phyloP scores from a whole-genome alignment of 2,888 invertebrate species.

The Cacoxenus indagator region DNA sequence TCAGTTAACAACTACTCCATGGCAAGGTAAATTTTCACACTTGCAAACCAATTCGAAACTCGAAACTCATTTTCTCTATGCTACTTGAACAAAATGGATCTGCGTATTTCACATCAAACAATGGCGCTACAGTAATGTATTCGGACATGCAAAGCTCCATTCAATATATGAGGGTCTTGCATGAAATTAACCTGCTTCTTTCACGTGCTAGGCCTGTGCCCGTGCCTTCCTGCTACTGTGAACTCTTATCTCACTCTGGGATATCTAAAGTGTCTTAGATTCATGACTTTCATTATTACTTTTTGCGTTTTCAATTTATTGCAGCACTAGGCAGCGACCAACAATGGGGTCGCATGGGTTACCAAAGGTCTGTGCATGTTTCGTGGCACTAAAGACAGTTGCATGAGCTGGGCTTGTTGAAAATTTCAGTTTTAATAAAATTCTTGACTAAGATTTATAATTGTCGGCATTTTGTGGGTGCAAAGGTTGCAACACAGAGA shows the following conservation, averaged over 20 bases:
- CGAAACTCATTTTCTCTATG: neutral
- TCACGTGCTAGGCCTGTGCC: constrained; percentile 21
- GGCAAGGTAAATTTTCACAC: constrained; percentile 18
- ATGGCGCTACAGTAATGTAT: constrained; percentile 19
- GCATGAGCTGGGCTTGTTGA: neutral
- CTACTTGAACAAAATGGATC: neutral
- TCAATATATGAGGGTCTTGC: constrained; percentile 59
- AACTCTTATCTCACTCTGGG: constrained; percentile 22
- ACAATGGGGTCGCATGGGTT: neutral
- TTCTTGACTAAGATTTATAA: neutral
- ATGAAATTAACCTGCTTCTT: constrained; percentile 65
- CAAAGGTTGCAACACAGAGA: neutral
- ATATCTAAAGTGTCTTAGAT: constrained; percentile 17
- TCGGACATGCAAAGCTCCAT: constrained; percentile 22
- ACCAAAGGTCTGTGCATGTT: neutral
- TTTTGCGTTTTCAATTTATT: constrained; percentile 45
- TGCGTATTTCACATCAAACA: neutral
- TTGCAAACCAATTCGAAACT: neutral
- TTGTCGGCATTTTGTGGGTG: neutral
- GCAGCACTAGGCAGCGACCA: too few species aligned
- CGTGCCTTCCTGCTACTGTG: neutral
- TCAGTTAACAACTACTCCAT: constrained; percentile 3
- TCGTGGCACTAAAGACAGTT: constrained; percentile 1
- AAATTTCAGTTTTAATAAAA: neutral
- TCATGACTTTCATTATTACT: constrained; percentile 36